phyloP scores from a whole-genome alignment of 2,113 vertebrate species.

The Eidolon helvum region DNA sequence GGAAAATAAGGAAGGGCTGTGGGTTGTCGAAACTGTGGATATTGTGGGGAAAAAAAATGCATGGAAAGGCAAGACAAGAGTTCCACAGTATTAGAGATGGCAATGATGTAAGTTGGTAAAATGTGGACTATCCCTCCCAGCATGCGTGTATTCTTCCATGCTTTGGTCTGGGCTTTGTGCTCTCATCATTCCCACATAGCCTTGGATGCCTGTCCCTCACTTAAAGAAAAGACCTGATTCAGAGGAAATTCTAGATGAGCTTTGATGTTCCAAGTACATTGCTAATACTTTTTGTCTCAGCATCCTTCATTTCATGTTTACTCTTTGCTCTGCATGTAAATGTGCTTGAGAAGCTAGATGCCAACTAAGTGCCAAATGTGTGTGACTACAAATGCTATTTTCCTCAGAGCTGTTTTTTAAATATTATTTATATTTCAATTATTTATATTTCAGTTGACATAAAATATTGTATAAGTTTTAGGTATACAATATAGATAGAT shows the following conservation, averaged over 20 bases:
- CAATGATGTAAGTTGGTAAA: background rate
- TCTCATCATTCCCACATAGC: background rate
- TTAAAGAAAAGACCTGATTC: constrained; percentile 61
- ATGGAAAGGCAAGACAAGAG: constrained; percentile 56
- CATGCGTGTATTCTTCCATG: background rate
- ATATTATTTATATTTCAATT: no score
- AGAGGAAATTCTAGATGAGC: constrained; percentile 60
- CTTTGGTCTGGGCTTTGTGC: background rate
- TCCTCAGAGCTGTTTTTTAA: background rate
- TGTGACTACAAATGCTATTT: background rate
- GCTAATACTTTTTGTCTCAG: background rate
- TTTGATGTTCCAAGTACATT: background rate
- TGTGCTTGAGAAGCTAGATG: background rate
- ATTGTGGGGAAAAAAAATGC: constrained; percentile 67
- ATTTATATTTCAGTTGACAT: no score
- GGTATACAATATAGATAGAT: no score
- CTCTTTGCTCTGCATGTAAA: background rate
- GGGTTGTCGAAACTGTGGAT: constrained; percentile 40
- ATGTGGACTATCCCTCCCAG: background rate
- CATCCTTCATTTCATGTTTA: background rate
- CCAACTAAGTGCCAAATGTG: background rate
- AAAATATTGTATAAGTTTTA: no score
- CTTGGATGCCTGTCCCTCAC: background rate
- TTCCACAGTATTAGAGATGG: constrained; percentile 57
- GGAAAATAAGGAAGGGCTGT: background rate